These are phyloP conservation scores for Mamestra configurata DNA, from an alignment of 1,140 invertebrate genomes.

Conservation along the genomic window DNA sequence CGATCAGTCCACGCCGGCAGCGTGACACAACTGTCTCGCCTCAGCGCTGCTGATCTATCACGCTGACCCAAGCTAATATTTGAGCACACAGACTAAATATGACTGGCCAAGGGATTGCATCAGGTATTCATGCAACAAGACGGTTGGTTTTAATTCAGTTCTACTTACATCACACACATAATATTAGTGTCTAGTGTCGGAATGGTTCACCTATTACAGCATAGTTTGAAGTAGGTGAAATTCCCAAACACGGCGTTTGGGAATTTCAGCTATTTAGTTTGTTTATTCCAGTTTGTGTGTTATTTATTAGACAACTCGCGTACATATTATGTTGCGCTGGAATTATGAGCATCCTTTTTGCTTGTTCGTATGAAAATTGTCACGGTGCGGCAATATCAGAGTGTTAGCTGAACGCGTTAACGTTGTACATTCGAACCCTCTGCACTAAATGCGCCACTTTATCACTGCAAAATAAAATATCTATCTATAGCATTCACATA, in stretches of 20 bases:
- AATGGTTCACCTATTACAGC: constrained; percentile 2
- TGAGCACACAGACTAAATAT: background rate
- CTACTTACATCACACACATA: background rate
- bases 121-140: background rate
- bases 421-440: background rate
- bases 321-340: background rate
- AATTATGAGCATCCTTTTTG: background rate
- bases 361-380: background rate
- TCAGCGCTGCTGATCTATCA: background rate
- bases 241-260: constrained; percentile 13
- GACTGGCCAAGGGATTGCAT: background rate
- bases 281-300: constrained; percentile 5
- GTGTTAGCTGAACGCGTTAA: background rate
- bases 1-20: background rate
- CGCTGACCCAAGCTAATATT: constrained; percentile 15
- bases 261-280: constrained; percentile 28
- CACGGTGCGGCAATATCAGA: background rate
- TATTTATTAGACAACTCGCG: constrained; percentile 2
- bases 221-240: background rate
- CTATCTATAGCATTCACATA: no score
- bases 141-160: background rate
- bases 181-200: constrained; percentile 12
- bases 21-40: background rate
- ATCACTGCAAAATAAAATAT: no score
- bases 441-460: no score